Conservation (phyloP, 2,113 vertebrate species). For the Neogobius melanostomus region DNA sequence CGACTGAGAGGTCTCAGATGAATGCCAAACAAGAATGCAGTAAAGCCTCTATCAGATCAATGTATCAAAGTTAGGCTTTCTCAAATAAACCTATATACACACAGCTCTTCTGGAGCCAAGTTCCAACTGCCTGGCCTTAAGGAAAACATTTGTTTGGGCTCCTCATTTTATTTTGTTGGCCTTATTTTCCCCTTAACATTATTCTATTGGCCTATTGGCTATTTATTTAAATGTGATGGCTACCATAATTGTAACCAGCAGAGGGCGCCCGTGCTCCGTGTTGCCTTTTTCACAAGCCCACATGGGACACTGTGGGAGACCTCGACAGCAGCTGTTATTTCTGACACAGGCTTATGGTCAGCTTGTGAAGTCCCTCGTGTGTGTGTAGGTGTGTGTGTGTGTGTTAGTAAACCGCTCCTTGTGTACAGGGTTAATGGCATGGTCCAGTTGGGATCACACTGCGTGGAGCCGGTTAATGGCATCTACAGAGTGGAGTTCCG, state of each 20-base stretch:
- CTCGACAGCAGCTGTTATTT: slow-evolving; percentile 12
- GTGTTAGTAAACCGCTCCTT: slow-evolving; percentile 54
- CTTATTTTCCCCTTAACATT: too few species aligned
- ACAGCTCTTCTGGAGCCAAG: too few species aligned
- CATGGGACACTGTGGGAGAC: slow-evolving; percentile 1
- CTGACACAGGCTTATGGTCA: slow-evolving; percentile 11
- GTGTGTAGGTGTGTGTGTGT: slow-evolving; percentile 17
- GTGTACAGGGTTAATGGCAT: slow-evolving; percentile 63
- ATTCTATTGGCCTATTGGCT: not conserved
- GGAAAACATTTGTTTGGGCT: too few species aligned
- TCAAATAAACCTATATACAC: too few species aligned
- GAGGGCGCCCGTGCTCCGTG: slow-evolving; percentile 45
- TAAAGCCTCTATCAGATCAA: too few species aligned
- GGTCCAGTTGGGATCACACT: slow-evolving; percentile 52
- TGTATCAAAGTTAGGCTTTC: too few species aligned
- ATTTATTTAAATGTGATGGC: not conserved
- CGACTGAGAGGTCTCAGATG: not conserved
- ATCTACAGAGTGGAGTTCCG: slow-evolving; percentile 70
- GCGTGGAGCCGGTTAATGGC: slow-evolving; percentile 68
- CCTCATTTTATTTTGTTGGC: too few species aligned
- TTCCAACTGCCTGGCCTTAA: too few species aligned
- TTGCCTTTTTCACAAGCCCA: not conserved
- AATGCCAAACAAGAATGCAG: not conserved
- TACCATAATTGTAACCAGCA: slow-evolving; percentile 25
- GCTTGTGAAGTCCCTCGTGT: slow-evolving; percentile 16